Conservation (phyloP, 92 coral and sea anemone genomes). For the Zoanthus sansibaricus region DNA sequence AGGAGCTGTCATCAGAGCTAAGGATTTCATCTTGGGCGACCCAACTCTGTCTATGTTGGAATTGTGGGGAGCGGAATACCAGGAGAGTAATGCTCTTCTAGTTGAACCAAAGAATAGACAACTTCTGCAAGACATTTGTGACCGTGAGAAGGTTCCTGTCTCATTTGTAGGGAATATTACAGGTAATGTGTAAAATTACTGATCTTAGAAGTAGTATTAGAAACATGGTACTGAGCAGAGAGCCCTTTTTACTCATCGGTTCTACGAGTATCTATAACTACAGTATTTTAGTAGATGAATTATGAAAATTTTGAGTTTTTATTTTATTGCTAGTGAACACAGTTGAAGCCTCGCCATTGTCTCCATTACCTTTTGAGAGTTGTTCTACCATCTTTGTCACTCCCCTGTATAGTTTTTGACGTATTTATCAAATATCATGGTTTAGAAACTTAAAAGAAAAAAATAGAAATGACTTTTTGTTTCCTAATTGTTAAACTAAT, state of each 20-base stretch:
- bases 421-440: too few relatives aligned
- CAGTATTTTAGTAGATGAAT: not conserved
- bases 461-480: too few relatives aligned
- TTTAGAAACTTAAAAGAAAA: too few relatives aligned
- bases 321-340: not conserved
- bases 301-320: not conserved
- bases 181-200: not conserved
- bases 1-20: constrained; percentile 84
- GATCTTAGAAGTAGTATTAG: not conserved
- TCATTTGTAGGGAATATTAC: constrained; percentile 87
- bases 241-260: not conserved
- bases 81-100: constrained; percentile 94
- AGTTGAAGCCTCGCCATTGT: not conserved
- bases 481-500: too few relatives aligned
- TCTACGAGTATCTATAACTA: not conserved
- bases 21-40: constrained; percentile 90
- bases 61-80: constrained; percentile 99
- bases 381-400: not conserved
- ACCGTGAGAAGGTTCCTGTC: constrained; percentile 92
- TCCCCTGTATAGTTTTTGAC: not conserved
- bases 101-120: constrained; percentile 72
- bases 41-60: constrained; percentile 97
- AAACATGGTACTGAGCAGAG: not conserved
- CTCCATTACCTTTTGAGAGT: not conserved
- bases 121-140: constrained; percentile 74